Evolutionary conservation across 2,797 vertebrate genomes (phyloP).

Genomic region (Hephaestus fuliginosus): DNA sequence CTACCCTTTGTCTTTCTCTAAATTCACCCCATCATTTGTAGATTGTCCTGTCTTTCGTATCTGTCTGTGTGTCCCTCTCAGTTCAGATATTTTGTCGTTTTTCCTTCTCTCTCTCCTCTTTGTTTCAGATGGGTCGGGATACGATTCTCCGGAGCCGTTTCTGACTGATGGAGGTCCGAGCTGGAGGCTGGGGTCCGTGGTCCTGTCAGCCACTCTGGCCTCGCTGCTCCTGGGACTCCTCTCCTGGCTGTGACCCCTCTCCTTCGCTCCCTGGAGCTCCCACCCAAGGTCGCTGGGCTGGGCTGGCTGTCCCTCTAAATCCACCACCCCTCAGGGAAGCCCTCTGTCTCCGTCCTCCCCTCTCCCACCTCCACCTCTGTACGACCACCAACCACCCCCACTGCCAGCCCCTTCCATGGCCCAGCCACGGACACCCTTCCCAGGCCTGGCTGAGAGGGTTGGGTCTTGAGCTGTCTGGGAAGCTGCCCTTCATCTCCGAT

Average conservation of each 20-base stretch:
- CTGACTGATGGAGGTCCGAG: conserved; percentile 93
- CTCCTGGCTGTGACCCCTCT: conserved; percentile 77
- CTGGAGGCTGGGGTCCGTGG: conserved; percentile 70
- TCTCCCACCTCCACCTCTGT: conserved; percentile 71
- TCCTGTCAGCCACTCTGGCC: conserved; percentile 65
- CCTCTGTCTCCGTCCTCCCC: conserved; percentile 65
- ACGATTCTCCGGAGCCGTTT: conserved; percentile 96
- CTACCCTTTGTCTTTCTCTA: conserved; percentile 27
- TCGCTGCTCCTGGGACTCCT: conserved; percentile 75
- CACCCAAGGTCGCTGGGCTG: conserved; percentile 71
- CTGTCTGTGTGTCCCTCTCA: conserved; percentile 47
- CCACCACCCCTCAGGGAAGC: conserved; percentile 87
- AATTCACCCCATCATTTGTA: conserved; percentile 23
- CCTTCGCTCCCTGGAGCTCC: conserved; percentile 65
- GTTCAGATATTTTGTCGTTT: conserved; percentile 78
- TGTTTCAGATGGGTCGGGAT: conserved; percentile 92
- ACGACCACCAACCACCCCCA: conserved; percentile 74
- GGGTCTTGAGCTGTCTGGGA: conserved; percentile 51
- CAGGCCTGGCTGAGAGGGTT: conserved; percentile 60
- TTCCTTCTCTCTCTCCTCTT: conserved; percentile 65
- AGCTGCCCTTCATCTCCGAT: conserved; percentile 60
- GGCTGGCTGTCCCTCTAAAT: conserved; percentile 82
- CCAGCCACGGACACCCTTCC: conserved; percentile 67
- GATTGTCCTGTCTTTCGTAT: conserved; percentile 48
- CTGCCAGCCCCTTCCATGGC: conserved; percentile 71